Conservation (phyloP, 1,140 invertebrate species). For the Artemia franciscana region DNA sequence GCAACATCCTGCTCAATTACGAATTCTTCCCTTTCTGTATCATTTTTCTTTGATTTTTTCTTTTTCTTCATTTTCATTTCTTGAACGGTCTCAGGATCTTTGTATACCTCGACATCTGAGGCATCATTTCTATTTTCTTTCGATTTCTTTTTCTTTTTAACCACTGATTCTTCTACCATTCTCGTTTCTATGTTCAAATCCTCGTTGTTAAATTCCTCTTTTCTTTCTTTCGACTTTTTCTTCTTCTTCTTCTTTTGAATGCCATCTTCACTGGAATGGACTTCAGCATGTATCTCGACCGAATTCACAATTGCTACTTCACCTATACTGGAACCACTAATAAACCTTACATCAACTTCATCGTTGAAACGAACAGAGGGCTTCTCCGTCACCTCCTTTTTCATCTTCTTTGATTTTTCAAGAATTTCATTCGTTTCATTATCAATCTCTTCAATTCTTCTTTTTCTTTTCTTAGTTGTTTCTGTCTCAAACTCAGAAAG, state of each 20-base stretch:
- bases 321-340: background rate
- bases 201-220: background rate
- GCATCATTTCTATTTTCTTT: slow-evolving; percentile 2
- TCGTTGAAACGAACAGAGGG: slow-evolving; percentile 2
- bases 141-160: background rate
- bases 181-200: background rate
- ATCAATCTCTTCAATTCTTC: background rate
- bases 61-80: background rate
- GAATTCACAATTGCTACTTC: slow-evolving; percentile 1
- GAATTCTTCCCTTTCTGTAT: background rate
- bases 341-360: slow-evolving; percentile 4
- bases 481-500: background rate
- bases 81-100: background rate
- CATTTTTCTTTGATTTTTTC: background rate
- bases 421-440: background rate
- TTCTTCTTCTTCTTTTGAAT: slow-evolving; percentile 3
- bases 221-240: slow-evolving; percentile 1
- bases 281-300: too few relatives aligned
- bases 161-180: background rate
- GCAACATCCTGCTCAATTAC: background rate
- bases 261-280: too few relatives aligned
- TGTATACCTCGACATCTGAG: background rate
- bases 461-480: background rate
- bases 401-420: background rate
- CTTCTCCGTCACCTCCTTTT: background rate